phyloP scores from a whole-genome alignment of 2,888 invertebrate species.

The Bombylius major region DNA sequence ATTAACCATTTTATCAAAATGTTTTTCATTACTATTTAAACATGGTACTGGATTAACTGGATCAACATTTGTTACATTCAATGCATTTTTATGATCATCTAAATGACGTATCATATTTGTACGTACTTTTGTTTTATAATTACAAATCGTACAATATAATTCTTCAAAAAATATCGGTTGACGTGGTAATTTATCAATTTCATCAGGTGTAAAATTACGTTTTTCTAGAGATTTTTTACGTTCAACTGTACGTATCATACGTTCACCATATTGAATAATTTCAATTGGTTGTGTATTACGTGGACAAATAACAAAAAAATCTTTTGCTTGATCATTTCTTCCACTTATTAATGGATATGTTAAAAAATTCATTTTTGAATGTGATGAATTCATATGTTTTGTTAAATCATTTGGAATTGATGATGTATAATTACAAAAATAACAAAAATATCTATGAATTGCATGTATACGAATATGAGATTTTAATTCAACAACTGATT shows the following conservation, averaged over 20 bases:
- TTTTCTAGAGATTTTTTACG: conserved; percentile 20
- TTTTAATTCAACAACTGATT: conserved; percentile 36
- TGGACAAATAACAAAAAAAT: conserved; percentile 40
- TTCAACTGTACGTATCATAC: conserved; percentile 22
- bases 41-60: conserved; percentile 76
- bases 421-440: conserved; percentile 40
- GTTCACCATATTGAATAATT: conserved; percentile 22
- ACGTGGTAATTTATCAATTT: conserved; percentile 50
- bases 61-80: conserved; percentile 49
- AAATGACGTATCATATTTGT: conserved; percentile 61
- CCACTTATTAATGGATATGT: conserved; percentile 36
- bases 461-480: conserved; percentile 50
- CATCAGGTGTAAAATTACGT: conserved; percentile 43
- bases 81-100: conserved; percentile 46
- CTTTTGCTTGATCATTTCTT: conserved; percentile 36
- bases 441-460: conserved; percentile 44
- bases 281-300: conserved; percentile 17
- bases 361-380: conserved; percentile 35
- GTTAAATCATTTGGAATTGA: conserved; percentile 22
- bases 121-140: conserved; percentile 55
- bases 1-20: conserved; percentile 78
- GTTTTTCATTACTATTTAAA: conserved; percentile 59
- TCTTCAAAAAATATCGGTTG: conserved; percentile 48
- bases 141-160: conserved; percentile 52
- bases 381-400: conserved; percentile 43